Evolutionary conservation across 92 coral and sea anemone genomes (phyloP), one percentile per base, ranked within the genome.

Genomic region (Metridium senile): DNA sequence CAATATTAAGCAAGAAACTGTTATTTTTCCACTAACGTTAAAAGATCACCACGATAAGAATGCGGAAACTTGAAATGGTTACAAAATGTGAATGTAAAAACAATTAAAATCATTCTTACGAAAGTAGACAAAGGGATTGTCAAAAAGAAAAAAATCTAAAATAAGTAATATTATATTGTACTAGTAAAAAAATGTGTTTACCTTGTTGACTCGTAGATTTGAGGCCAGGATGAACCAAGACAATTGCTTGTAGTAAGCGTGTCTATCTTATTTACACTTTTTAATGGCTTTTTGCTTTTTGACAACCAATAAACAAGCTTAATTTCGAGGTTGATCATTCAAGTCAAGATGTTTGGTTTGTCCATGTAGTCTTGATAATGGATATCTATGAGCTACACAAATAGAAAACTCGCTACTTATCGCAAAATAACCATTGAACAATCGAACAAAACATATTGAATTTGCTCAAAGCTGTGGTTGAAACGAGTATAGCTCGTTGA

Each of bases 261-360:
- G 69, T 63, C 65, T 63, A 26, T 8, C 66, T 10, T 59, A 20
- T 28, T 63, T 63, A 63, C 69, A 1, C 20, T 63, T 63, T 63
- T 39, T 63, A 63, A 63, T 63, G 69, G 69, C 11, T 63, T 63
- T 63, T 28, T 63, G 69, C 69, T 23, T 39, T 63, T 63, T 39
- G 29, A 30, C 27, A 30, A 63, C 69, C 45, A 28, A 63, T 63
- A 63, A 63, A 63, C 69, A 63, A 28, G 43, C 43, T 63, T 63
- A 63, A 63, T 63, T 63, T 19, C 45, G 13, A 63, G 69, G 43
- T 63, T 63, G 69, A 28, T 31, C 69, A 63, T 63, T 63, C 43
- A 63, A 63, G 69, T 63, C 69, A 63, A 63, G 69, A 63, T 63
- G 69, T 63, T 63, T 63, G 45, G 39, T 31, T 28, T 63, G 20